These are phyloP conservation scores for Phaenicophaeus curvirostris DNA, from an alignment of 2,797 vertebrate species.

Conservation along the genomic window DNA sequence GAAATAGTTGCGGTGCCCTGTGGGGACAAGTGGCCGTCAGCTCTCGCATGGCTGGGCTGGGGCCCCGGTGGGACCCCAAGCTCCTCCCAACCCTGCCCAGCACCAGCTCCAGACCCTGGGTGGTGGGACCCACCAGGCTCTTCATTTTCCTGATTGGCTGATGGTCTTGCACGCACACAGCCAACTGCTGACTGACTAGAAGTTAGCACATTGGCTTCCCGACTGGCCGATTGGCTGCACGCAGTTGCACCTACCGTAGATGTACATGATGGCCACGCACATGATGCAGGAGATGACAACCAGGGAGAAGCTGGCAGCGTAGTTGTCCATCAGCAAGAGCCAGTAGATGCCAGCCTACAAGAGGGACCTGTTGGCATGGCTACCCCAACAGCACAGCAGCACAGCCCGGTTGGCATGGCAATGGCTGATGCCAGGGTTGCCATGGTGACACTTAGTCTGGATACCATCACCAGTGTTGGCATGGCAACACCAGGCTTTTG, in stretches of 20 bases:
- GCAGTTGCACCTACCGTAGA: conserved; percentile 87
- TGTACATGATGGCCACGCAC: conserved; percentile 96
- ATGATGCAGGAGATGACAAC: conserved; percentile 99
- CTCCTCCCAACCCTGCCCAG: rapidly evolving
- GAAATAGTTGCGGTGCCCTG: conserved; percentile 94
- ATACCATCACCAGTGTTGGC: neutral
- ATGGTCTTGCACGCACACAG: neutral
- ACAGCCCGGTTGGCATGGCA: neutral
- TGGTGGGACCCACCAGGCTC: neutral
- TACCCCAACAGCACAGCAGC: neutral
- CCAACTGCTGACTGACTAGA: neutral
- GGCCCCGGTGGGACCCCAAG: rapidly evolving
- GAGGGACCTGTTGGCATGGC: neutral
- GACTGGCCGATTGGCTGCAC: rapidly evolving
- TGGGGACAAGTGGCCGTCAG: neutral
- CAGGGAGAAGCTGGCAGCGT: conserved; percentile 96
- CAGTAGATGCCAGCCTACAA: conserved; percentile 96
- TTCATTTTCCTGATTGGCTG: rapidly evolving
- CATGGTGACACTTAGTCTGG: neutral
- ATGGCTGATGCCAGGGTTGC: neutral
- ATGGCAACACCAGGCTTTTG: neutral
- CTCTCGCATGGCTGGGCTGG: rapidly evolving
- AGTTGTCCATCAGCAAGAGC: conserved; percentile 98
- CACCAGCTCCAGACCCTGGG: rapidly evolving
- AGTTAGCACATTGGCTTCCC: neutral